Evolutionary conservation across 2,113 vertebrate genomes (phyloP).

Genomic region (Alethe diademata): DNA sequence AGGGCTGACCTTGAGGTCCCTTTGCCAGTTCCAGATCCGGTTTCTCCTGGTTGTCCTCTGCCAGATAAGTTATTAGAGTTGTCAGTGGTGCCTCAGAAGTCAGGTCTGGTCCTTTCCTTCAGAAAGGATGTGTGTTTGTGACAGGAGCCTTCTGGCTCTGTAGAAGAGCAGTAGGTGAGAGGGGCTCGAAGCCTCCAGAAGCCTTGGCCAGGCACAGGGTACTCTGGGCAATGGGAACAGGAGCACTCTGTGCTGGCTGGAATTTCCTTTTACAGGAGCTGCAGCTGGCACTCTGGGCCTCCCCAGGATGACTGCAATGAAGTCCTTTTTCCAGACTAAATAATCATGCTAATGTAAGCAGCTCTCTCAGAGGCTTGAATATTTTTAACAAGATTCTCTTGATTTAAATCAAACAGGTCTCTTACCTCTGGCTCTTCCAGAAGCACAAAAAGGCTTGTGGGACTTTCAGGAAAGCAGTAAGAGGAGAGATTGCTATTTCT

Average conservation of each 20-base stretch:
- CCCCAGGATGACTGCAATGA: neutral
- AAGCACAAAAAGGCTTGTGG: neutral
- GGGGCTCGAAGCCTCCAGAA: neutral
- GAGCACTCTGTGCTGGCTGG: neutral
- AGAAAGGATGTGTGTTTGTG: neutral
- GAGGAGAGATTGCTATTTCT: neutral
- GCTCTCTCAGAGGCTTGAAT: neutral
- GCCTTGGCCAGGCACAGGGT: accelerated
- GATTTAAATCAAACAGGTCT: neutral
- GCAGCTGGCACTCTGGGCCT: constrained; percentile 7
- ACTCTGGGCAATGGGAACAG: neutral
- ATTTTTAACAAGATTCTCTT: constrained; percentile 45
- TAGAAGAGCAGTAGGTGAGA: neutral
- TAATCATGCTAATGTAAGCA: constrained; percentile 34
- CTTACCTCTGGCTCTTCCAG: neutral
- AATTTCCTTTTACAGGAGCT: constrained; percentile 27
- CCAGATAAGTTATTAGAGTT: neutral
- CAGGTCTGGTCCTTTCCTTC: neutral
- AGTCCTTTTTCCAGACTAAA: constrained; percentile 35
- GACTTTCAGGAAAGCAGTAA: neutral
- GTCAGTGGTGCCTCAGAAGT: neutral
- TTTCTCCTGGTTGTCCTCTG: neutral
- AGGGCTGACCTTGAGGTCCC: neutral
- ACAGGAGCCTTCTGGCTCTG: neutral
- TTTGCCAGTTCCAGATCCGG: neutral